Base-by-base conservation (phyloP, 1,140 invertebrate species). In the Thaumatotibia leucotreta region DNA sequence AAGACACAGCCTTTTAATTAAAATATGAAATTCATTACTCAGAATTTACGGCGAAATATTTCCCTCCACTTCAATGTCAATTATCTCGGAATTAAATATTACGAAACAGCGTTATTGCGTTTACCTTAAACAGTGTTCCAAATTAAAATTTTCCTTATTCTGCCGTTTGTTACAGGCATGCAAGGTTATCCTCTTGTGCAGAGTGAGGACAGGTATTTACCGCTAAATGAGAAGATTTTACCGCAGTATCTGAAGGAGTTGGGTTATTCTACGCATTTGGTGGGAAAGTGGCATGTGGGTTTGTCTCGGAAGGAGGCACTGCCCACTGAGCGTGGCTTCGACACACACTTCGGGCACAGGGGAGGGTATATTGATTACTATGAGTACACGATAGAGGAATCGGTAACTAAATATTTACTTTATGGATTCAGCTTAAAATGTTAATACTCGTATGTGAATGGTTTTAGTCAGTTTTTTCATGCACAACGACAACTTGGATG, bases 231-330 rank as follows among this genome's bases (percentile, higher is more conserved):
- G 74, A 96, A 94, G 72, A 79, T 96, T 4, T 83, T 98, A 63
- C 95, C 97, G 0, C 89, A 97, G 87, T 94, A 95, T 74, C 91
- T 98, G 24, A 94, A 94, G 77, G 91, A 94, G 20, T 81, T 93
- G 0, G 97, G 97, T 0, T 99, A 98, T 85, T 88, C 88, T 3
- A 97, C 96, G 0, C 95, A 97, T 83, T 92, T 96, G 32, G 93
- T 98, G 22, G 97, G 97, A n/a, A 98, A 99, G 90, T 98, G 97
- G 97, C 97, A 98, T 77, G 91, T 97, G 63, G 97, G 97, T 0
- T 95, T 92, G 69, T 94, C 93, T 65, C 91, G 92, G 22, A 92
- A 91, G n/a, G 93, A 94, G 66, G 97, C 95, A 74, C 95, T 96
- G 4, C 97, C 97, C 0, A 95, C 94, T 0, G 92, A 89, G 17